These are phyloP conservation scores for Pterophyllum scalare DNA, from an alignment of 2,113 vertebrate genomes.

Conservation along the genomic window DNA sequence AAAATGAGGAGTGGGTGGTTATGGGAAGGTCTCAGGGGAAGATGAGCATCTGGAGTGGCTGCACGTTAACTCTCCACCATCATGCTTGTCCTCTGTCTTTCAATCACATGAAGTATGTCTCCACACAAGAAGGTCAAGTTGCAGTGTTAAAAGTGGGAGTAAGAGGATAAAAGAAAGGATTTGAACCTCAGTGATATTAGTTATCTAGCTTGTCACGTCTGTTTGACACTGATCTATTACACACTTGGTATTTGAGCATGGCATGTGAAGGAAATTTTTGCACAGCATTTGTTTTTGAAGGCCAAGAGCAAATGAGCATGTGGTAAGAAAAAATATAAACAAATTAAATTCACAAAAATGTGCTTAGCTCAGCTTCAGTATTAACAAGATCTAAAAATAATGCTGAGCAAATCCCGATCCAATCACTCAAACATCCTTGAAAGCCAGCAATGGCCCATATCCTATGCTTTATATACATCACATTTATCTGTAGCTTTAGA, in stretches of 20 bases:
- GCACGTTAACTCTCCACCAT: slow-evolving; percentile 60
- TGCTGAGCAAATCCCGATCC: background rate
- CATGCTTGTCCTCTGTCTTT: slow-evolving; percentile 41
- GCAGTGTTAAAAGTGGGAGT: background rate
- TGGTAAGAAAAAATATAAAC: background rate
- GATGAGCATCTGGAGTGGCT: slow-evolving; percentile 71
- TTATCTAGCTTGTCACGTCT: background rate
- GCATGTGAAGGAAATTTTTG: background rate
- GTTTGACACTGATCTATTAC: background rate
- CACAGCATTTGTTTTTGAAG: slow-evolving; percentile 1
- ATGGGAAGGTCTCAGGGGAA: slow-evolving; percentile 68
- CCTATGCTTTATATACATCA: background rate
- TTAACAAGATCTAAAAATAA: background rate
- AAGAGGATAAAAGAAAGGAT: background rate
- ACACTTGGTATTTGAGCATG: background rate
- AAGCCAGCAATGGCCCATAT: background rate
- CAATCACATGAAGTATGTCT: slow-evolving; percentile 46
- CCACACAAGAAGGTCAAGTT: slow-evolving; percentile 15
- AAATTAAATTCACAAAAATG: background rate
- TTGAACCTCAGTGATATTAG: background rate
- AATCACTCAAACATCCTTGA: background rate
- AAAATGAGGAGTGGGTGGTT: slow-evolving; percentile 70
- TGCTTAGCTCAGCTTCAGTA: background rate
- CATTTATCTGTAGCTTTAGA: background rate
- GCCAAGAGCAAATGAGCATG: background rate